These are phyloP conservation scores for Nasua narica DNA, from an alignment of 2,797 vertebrate species.

Conservation along the genomic window DNA sequence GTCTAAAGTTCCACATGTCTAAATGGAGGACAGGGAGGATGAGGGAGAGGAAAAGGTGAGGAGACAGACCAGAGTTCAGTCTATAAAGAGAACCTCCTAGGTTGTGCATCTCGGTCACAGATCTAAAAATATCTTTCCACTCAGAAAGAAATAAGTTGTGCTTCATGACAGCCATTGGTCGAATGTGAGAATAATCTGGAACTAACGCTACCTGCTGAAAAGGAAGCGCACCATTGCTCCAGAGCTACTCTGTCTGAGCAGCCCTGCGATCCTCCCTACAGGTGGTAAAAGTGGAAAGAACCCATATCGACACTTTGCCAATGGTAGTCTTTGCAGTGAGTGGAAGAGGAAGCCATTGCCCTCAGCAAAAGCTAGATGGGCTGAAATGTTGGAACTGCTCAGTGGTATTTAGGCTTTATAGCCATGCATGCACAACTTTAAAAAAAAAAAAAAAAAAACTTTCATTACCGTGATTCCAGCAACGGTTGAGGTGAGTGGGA, in stretches of 20 bases:
- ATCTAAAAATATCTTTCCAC: background rate
- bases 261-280: background rate
- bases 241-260: background rate
- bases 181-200: background rate
- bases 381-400: background rate
- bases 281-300: background rate
- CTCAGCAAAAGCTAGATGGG: background rate
- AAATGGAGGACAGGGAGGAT: background rate
- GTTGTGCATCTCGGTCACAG: background rate
- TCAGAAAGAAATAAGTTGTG: background rate
- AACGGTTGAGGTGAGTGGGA: background rate
- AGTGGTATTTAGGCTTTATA: background rate
- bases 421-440: background rate
- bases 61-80: background rate
- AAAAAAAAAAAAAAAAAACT: background rate
- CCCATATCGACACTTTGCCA: background rate
- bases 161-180: background rate
- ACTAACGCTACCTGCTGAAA: background rate
- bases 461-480: background rate
- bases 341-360: background rate
- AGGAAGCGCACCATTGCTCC: background rate
- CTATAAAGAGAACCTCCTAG: background rate
- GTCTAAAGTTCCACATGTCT: background rate
- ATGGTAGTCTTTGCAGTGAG: background rate
- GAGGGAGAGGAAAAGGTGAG: background rate